A percentile compares a stretch with the other conserved stretches of the same genome.
These are phyloP conservation scores for Lophura nycthemera DNA, from an alignment of 2,113 vertebrate species.

Conservation along the genomic window DNA sequence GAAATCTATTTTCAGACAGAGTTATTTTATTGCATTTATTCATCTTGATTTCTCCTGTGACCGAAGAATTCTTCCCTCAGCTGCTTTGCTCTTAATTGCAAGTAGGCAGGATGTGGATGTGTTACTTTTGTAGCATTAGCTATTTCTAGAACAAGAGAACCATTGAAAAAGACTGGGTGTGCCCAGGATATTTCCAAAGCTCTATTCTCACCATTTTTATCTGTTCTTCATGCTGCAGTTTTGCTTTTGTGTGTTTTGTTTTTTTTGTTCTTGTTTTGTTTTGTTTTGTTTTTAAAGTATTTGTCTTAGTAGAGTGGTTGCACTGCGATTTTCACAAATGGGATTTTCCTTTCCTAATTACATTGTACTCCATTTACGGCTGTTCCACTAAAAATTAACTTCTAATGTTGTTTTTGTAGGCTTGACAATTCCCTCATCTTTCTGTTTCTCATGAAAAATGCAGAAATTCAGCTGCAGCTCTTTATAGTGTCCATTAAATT, in stretches of 20 bases:
- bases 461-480: conserved; percentile 57
- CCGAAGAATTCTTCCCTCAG: conserved; percentile 25
- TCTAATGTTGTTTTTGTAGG: conserved; percentile 55
- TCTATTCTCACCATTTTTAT: neutral
- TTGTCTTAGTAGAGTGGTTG: conserved; percentile 8
- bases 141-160: conserved; percentile 28
- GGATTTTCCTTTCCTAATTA: conserved; percentile 41
- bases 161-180: neutral
- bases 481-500: conserved; percentile 67
- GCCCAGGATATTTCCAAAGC: conserved; percentile 1
- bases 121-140: conserved; percentile 7
- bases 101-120: conserved; percentile 30
- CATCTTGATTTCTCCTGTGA: conserved; percentile 61
- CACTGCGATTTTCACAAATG: conserved; percentile 32
- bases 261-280: too few species aligned
- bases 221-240: neutral
- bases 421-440: conserved; percentile 51
- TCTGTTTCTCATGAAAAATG: conserved; percentile 63
- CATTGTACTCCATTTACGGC: conserved; percentile 50
- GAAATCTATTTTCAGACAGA: conserved; percentile 29
- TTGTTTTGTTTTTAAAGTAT: neutral
- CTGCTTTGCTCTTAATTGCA: conserved; percentile 60
- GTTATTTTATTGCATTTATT: conserved; percentile 60
- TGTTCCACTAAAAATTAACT: conserved; percentile 53
- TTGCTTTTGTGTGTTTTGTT: neutral